phyloP scores from a whole-genome alignment of 2,797 vertebrate species.

The Chiloscyllium punctatum region DNA sequence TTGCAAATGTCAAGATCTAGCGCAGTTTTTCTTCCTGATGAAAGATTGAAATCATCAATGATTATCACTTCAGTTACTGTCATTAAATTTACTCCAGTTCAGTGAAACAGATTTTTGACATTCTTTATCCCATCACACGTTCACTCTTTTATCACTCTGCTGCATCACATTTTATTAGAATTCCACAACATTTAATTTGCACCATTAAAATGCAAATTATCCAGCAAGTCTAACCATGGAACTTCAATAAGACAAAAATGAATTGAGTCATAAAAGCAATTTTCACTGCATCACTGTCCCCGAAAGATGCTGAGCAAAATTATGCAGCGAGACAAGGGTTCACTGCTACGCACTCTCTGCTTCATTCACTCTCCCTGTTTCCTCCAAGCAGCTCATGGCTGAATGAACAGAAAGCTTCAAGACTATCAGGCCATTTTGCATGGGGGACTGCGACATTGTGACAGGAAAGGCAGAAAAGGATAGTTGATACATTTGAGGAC shows the following conservation, averaged over 20 bases:
- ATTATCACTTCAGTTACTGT: slow-evolving; percentile 16
- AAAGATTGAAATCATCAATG: slow-evolving; percentile 34
- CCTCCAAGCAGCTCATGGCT: not conserved
- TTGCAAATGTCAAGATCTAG: not conserved
- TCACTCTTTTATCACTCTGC: slow-evolving; percentile 6
- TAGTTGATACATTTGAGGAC: too few relatives aligned
- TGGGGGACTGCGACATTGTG: not conserved
- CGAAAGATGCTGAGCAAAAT: slow-evolving; percentile 36
- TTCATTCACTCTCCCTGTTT: slow-evolving; percentile 40
- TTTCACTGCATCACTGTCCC: slow-evolving; percentile 6
- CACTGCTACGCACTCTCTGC: slow-evolving; percentile 54
- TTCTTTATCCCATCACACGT: slow-evolving; percentile 11
- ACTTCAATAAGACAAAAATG: slow-evolving; percentile 30
- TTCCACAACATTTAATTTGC: slow-evolving; percentile 34
- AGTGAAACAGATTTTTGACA: slow-evolving; percentile 32
- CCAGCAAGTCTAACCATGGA: slow-evolving; percentile 13
- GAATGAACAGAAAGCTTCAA: not conserved
- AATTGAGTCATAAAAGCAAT: slow-evolving; percentile 27
- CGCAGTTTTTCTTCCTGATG: not conserved
- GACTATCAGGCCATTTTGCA: not conserved
- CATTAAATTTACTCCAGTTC: slow-evolving; percentile 33
- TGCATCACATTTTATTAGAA: slow-evolving; percentile 41
- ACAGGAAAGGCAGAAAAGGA: not conserved
- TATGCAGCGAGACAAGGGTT: slow-evolving; percentile 37
- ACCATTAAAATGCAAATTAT: slow-evolving; percentile 46